Percentiles rank a stretch among this genome's conserved stretches.
These are phyloP conservation scores for Dromaius novaehollandiae DNA, from an alignment of 2,113 vertebrate genomes.

Conservation along the genomic window DNA sequence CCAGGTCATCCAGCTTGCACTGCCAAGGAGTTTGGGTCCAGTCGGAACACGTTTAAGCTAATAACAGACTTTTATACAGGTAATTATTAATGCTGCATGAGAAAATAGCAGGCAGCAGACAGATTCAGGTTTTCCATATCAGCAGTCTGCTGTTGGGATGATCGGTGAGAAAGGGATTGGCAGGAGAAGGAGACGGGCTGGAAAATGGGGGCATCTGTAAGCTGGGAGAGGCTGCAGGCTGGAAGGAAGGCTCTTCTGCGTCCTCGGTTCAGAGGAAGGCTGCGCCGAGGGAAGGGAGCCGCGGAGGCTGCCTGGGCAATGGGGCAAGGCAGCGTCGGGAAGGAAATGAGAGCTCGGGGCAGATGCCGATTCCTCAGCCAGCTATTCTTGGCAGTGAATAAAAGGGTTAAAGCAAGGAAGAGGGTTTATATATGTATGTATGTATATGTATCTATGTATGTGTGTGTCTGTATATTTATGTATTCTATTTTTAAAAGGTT, in stretches of 20 bases:
- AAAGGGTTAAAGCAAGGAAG: conserved; percentile 46
- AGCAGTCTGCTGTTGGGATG: background rate
- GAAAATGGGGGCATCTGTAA: background rate
- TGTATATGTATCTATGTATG: background rate
- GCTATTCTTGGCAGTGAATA: conserved; percentile 53
- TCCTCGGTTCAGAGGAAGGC: conserved; percentile 54
- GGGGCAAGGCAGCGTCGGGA: conserved; percentile 9
- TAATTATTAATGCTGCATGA: background rate
- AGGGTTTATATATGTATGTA: background rate
- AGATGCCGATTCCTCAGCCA: conserved; percentile 39
- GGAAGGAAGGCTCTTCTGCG: background rate
- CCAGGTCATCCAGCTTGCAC: background rate
- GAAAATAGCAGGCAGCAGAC: background rate
- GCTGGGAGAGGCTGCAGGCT: background rate
- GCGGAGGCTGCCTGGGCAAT: conserved; percentile 17
- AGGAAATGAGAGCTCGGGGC: conserved; percentile 36
- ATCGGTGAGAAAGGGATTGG: background rate
- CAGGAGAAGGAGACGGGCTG: background rate
- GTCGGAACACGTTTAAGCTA: background rate
- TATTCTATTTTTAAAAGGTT: conserved; percentile 42
- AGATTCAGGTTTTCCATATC: background rate
- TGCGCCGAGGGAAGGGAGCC: conserved; percentile 13
- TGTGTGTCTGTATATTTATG: background rate
- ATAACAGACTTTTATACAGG: background rate
- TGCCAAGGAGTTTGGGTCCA: background rate